Percentiles rank a stretch among this genome's conserved stretches.
These are phyloP conservation scores for Hemithea aestivaria DNA, from an alignment of 2,888 invertebrate species.

Conservation along the genomic window DNA sequence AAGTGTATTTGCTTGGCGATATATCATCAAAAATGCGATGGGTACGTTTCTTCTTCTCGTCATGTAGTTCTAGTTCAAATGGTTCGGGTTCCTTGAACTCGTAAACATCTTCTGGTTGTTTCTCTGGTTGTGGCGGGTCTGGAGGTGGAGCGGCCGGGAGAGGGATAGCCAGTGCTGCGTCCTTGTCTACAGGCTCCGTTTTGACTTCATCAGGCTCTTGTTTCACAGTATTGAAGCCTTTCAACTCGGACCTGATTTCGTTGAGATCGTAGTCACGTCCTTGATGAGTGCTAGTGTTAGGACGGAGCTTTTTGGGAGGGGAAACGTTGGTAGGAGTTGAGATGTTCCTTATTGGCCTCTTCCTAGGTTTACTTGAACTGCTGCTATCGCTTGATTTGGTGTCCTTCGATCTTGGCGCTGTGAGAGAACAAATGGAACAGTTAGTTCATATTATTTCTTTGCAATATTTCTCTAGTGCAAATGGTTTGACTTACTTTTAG, in stretches of 20 bases:
- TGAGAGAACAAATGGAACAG: conserved; percentile 6
- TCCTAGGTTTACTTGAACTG: conserved; percentile 63
- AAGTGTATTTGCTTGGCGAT: conserved; percentile 70
- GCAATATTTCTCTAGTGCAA: too few relatives aligned
- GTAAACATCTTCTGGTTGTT: conserved; percentile 84
- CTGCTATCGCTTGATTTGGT: conserved; percentile 65
- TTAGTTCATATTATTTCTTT: too few relatives aligned
- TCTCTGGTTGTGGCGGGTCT: conserved; percentile 51
- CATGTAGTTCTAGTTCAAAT: conserved; percentile 88
- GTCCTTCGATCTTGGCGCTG: conserved; percentile 61
- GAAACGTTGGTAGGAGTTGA: conserved; percentile 56
- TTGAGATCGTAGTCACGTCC: conserved; percentile 89
- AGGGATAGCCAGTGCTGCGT: conserved; percentile 29
- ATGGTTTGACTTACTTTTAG: conserved; percentile 48
- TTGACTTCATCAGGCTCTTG: conserved; percentile 66
- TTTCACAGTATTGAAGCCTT: conserved; percentile 82
- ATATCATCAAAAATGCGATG: conserved; percentile 75
- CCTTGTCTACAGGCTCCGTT: conserved; percentile 52
- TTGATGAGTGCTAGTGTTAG: conserved; percentile 45
- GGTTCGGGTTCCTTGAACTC: conserved; percentile 95
- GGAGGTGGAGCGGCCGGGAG: conserved; percentile 31
- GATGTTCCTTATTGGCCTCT: conserved; percentile 55
- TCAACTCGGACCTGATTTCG: conserved; percentile 90
- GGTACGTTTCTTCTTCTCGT: conserved; percentile 73
- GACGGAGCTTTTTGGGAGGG: conserved; percentile 59